phyloP scores from a whole-genome alignment of 2,113 vertebrate species.

The Tor tambroides region DNA sequence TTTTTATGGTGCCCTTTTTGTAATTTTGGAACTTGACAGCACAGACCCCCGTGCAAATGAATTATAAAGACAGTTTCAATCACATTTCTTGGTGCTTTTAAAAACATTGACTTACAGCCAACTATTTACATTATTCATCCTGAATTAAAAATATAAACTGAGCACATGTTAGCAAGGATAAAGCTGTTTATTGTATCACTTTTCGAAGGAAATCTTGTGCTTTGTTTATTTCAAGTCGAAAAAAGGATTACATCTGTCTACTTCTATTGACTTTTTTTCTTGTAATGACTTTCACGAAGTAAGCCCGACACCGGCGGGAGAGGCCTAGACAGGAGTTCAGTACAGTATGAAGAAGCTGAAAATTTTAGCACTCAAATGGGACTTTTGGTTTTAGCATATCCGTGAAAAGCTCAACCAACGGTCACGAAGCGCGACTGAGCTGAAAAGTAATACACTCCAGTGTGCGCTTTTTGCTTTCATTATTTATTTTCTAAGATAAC shows the following conservation, averaged over 20 bases:
- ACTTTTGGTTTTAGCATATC: slow-evolving; percentile 33
- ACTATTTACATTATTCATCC: background rate
- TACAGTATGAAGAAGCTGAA: background rate
- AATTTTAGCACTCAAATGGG: slow-evolving; percentile 35
- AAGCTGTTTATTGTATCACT: background rate
- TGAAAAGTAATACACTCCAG: background rate
- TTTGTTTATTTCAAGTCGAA: background rate
- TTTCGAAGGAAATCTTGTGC: background rate
- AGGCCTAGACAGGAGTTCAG: slow-evolving; percentile 20
- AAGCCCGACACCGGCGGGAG: background rate
- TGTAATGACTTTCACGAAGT: background rate
- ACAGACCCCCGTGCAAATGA: background rate
- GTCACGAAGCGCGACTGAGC: background rate
- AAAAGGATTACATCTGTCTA: background rate
- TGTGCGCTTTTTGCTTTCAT: background rate
- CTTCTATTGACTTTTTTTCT: background rate
- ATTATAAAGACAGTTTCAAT: background rate
- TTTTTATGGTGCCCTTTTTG: background rate
- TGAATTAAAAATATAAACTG: background rate
- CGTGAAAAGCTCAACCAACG: slow-evolving; percentile 23
- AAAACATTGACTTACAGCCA: background rate
- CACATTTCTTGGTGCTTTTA: background rate
- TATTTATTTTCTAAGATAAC: background rate
- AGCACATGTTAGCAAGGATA: too few species aligned
- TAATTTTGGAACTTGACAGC: background rate